Conservation (phyloP, 2,797 vertebrate species). For the Esox masquinongy region DNA sequence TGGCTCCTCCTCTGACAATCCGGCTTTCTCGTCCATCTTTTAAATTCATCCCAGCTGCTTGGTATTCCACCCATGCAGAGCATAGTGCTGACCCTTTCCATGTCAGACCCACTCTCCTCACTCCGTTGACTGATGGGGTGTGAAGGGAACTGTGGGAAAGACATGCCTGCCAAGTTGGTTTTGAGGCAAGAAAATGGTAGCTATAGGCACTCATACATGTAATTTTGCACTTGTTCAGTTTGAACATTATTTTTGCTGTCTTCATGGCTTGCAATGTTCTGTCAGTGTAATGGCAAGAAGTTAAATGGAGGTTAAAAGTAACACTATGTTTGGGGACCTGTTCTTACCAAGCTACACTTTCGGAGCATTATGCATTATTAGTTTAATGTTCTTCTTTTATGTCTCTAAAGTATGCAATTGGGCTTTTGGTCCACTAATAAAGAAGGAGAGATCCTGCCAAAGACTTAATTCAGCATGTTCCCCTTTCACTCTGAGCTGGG, state of each 20-base stretch:
- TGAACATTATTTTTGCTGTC: constrained; percentile 44
- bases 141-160: constrained; percentile 68
- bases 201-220: constrained; percentile 57
- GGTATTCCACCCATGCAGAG: constrained; percentile 59
- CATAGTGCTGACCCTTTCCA: constrained; percentile 60
- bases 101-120: constrained; percentile 49
- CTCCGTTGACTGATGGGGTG: constrained; percentile 64
- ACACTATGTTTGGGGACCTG: background rate
- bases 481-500: constrained; percentile 4
- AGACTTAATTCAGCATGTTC: background rate
- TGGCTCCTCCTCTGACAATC: constrained; percentile 29
- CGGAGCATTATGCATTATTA: background rate
- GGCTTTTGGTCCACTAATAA: background rate
- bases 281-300: background rate
- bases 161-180: constrained; percentile 62
- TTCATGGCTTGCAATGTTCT: constrained; percentile 2
- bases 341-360: background rate
- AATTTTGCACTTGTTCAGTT: constrained; percentile 60
- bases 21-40: constrained; percentile 27
- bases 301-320: constrained; percentile 23
- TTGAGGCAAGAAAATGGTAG: constrained; percentile 58
- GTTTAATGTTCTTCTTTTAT: background rate
- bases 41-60: constrained; percentile 63
- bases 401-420: background rate
- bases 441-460: background rate